Percentiles rank a stretch among this genome's conserved stretches.
Conservation (phyloP, 2,797 vertebrate genomes). For the Petrocephalus sullivani region DNA sequence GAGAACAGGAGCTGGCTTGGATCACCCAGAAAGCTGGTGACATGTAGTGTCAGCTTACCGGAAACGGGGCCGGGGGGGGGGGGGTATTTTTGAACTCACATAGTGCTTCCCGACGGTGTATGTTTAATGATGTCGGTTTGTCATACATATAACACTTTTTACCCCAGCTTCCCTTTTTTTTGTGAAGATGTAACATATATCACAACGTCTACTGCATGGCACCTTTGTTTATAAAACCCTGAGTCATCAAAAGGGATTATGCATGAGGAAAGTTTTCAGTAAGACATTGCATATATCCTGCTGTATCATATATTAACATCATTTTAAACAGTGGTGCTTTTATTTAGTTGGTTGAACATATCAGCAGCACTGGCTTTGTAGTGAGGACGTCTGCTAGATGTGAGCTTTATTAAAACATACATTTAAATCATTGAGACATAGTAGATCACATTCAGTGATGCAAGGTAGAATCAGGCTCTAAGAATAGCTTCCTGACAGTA, state of each 20-base stretch:
- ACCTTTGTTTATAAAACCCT: not conserved
- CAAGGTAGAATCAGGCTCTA: not conserved
- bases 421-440: not conserved
- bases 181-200: not conserved
- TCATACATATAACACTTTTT: not conserved
- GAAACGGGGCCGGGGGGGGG: slow-evolving; percentile 44
- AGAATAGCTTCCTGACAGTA: not conserved
- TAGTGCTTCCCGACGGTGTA: slow-evolving; percentile 33
- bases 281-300: not conserved
- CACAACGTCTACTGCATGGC: not conserved
- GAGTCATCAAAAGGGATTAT: not conserved
- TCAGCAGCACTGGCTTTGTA: not conserved
- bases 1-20: slow-evolving; percentile 48
- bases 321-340: not conserved
- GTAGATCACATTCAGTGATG: not conserved
- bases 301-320: not conserved
- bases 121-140: slow-evolving; percentile 29
- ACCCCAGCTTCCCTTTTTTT: not conserved
- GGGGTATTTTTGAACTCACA: slow-evolving; percentile 37
- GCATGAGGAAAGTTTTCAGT: not conserved
- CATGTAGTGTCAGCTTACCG: slow-evolving; percentile 49
- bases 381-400: not conserved
- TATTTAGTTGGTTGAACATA: not conserved
- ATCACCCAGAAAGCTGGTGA: slow-evolving; percentile 29
- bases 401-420: not conserved